Conservation (phyloP, 2,888 invertebrate species). For the Podabrus alpinus region DNA sequence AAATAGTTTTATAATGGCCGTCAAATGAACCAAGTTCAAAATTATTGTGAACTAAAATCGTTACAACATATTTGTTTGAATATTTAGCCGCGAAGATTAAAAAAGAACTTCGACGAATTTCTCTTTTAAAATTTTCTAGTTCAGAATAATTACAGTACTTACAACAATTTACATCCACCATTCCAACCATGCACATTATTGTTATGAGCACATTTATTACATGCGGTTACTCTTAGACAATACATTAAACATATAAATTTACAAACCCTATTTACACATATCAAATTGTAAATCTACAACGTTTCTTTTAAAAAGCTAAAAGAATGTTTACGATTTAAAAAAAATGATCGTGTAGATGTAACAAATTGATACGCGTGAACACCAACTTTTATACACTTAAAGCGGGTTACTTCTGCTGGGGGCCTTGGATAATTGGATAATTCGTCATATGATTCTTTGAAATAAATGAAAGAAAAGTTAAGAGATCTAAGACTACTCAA, state of each 20-base stretch:
- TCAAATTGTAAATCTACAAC: background rate
- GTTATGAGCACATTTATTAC: constrained; percentile 30
- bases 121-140: constrained; percentile 8
- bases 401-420: constrained; percentile 50
- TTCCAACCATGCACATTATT: constrained; percentile 36
- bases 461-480: constrained; percentile 12
- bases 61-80: background rate
- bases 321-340: background rate
- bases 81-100: background rate
- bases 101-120: background rate
- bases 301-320: background rate
- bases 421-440: constrained; percentile 27
- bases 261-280: constrained; percentile 6
- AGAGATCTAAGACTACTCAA: background rate
- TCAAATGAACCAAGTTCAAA: constrained; percentile 5
- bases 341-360: background rate
- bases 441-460: constrained; percentile 44
- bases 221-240: constrained; percentile 28
- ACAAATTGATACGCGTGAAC: constrained; percentile 2
- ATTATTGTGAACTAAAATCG: constrained; percentile 28
- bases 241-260: constrained; percentile 5
- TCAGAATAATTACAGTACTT: constrained; percentile 38
- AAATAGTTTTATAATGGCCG: constrained; percentile 2
- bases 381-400: constrained; percentile 20
- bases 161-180: constrained; percentile 37